Evolutionary conservation across 2,797 vertebrate species (phyloP).

Genomic region (Rhabdophis nuchalis): DNA sequence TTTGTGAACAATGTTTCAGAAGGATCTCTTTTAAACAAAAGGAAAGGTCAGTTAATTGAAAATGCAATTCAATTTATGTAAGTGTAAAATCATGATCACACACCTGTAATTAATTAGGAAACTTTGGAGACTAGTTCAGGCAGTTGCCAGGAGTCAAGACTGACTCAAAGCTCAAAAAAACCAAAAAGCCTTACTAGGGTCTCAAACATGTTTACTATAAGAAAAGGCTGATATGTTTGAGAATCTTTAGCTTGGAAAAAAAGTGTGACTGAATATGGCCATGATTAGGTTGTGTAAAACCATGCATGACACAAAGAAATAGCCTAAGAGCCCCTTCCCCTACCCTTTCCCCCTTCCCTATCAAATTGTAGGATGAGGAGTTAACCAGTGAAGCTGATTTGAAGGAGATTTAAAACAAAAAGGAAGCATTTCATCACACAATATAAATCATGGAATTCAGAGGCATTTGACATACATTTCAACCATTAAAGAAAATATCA

Average conservation of each 20-base stretch:
- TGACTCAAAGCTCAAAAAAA: background rate
- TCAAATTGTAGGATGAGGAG: background rate
- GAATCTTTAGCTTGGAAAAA: background rate
- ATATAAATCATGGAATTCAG: background rate
- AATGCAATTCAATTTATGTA: background rate
- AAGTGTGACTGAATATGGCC: background rate
- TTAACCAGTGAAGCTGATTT: background rate
- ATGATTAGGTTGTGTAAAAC: background rate
- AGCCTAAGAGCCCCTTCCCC: background rate
- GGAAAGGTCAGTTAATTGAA: background rate
- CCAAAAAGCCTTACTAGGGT: background rate
- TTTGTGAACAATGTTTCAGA: background rate
- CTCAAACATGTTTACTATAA: background rate
- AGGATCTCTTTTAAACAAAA: background rate
- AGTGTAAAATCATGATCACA: background rate
- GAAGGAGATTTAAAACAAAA: background rate
- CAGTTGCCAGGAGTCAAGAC: background rate
- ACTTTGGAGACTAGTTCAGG: background rate
- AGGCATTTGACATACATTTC: background rate
- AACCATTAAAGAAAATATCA: background rate
- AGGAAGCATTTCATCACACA: background rate
- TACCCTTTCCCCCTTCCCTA: background rate
- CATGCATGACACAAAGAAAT: background rate
- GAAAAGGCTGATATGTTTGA: background rate
- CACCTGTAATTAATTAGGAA: background rate